Percentiles rank a stretch among this genome's conserved stretches.
phyloP scores from a whole-genome alignment of 2,113 vertebrate species.

The Etheostoma cragini region DNA sequence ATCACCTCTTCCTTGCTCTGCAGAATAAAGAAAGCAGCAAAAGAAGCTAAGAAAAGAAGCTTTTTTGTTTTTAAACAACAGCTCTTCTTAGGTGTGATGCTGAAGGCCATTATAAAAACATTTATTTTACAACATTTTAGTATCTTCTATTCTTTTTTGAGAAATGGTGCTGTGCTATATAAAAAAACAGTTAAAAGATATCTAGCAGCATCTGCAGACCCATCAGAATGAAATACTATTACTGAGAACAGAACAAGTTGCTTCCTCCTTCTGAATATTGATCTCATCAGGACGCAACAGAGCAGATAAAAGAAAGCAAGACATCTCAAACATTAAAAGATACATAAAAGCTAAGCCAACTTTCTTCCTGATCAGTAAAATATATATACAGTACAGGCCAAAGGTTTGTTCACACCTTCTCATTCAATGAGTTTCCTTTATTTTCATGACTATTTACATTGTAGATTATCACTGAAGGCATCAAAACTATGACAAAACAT shows the following conservation, averaged over 20 bases:
- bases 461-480: too few species aligned
- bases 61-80: background rate
- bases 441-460: too few species aligned
- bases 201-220: background rate
- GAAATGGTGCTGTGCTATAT: background rate
- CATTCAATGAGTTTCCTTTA: too few species aligned
- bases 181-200: background rate
- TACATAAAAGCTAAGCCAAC: background rate
- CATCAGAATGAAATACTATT: background rate
- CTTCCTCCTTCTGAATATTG: conserved; percentile 40
- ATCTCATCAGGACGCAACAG: background rate
- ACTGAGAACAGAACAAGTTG: conserved; percentile 27
- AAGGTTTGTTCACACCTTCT: too few species aligned
- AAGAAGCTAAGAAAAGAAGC: background rate
- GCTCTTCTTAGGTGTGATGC: background rate
- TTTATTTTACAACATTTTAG: background rate
- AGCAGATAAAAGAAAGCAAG: background rate
- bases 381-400: too few species aligned
- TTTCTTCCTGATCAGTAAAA: background rate
- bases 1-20: conserved; percentile 99
- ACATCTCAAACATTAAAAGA: background rate
- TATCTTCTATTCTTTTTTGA: background rate
- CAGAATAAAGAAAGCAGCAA: conserved; percentile 12
- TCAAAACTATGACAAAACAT: too few species aligned
- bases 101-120: background rate